Percentiles rank a stretch among this genome's conserved stretches.
These are phyloP conservation scores for Mesoclemmys tuberculata DNA, from an alignment of 2,113 vertebrate genomes.

Conservation along the genomic window DNA sequence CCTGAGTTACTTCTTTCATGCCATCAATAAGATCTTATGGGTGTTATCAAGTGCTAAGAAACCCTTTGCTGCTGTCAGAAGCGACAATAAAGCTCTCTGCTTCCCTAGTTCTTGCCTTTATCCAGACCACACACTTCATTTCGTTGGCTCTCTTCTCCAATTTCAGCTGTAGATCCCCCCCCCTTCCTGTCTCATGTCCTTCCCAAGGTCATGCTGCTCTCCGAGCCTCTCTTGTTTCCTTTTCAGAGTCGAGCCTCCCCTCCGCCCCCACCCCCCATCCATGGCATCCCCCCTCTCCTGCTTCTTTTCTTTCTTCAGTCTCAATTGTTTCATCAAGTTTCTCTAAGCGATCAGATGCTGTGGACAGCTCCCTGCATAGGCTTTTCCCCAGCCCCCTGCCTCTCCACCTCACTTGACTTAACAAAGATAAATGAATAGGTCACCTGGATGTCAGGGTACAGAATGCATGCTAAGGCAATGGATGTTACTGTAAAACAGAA, in stretches of 20 bases:
- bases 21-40: not conserved
- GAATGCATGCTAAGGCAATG: constrained; percentile 49
- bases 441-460: not conserved
- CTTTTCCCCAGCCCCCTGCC: not conserved
- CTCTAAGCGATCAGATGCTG: not conserved
- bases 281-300: rapidly evolving
- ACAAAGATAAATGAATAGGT: constrained; percentile 34
- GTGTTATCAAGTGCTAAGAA: not conserved
- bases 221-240: not conserved
- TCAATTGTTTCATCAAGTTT: not conserved
- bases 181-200: rapidly evolving
- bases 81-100: not conserved
- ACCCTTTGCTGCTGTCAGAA: not conserved
- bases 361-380: not conserved
- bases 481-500: not conserved
- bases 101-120: not conserved
- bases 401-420: not conserved
- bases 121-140: not conserved
- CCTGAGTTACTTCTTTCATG: constrained; percentile 13
- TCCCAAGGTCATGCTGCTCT: not conserved
- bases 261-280: not conserved
- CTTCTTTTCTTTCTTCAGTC: not conserved
- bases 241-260: not conserved
- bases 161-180: not conserved
- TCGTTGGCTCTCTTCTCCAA: not conserved